These are phyloP conservation scores for Machaerirhynchus nigripectus DNA, from an alignment of 2,113 vertebrate genomes.

Conservation along the genomic window DNA sequence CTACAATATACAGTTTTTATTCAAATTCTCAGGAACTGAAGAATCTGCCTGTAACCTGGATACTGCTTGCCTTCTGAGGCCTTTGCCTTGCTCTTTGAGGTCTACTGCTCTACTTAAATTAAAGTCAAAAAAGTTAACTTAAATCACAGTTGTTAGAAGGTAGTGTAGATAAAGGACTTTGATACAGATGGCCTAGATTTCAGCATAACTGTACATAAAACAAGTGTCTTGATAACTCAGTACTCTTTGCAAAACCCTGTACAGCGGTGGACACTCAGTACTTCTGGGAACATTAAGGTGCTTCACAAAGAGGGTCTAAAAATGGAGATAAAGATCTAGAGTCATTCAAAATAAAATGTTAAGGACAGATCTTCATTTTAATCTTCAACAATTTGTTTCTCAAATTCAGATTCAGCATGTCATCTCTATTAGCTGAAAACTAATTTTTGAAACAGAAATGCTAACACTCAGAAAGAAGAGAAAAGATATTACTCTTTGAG, in stretches of 20 bases:
- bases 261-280: fast-evolving
- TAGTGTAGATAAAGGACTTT: background rate
- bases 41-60: background rate
- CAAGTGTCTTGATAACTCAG: background rate
- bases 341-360: background rate
- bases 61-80: background rate
- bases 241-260: background rate
- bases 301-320: background rate
- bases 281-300: background rate
- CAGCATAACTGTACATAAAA: background rate
- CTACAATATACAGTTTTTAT: background rate
- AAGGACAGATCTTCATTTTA: background rate
- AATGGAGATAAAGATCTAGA: background rate
- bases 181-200: background rate
- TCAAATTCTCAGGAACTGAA: background rate
- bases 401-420: background rate
- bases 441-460: background rate
- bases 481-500: background rate
- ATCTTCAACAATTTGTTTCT: background rate
- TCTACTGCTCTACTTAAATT: background rate
- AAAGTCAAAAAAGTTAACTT: background rate
- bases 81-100: background rate
- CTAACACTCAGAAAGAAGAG: background rate
- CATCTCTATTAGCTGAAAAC: background rate
- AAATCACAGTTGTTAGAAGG: background rate